Conservation (phyloP, 2,888 invertebrate species). For the Eupithecia subumbrata region DNA sequence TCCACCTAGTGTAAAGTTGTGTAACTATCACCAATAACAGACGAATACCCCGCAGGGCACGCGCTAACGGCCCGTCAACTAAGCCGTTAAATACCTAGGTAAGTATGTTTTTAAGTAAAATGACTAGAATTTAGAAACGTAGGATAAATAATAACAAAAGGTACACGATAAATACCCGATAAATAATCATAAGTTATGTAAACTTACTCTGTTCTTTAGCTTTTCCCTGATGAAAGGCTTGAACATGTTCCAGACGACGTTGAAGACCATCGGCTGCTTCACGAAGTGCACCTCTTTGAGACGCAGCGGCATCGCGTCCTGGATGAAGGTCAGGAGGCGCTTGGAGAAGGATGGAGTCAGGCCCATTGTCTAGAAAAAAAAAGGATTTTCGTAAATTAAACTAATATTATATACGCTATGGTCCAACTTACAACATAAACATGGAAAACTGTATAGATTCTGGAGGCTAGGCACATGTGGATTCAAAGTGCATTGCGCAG, state of each 20-base stretch:
- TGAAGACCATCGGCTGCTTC: slow-evolving; percentile 93
- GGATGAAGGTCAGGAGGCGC: slow-evolving; percentile 91
- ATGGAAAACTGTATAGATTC: not conserved
- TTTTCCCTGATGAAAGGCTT: slow-evolving; percentile 93
- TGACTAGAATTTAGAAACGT: too few relatives aligned
- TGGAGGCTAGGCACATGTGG: not conserved
- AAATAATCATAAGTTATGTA: not conserved
- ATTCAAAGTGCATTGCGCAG: not conserved
- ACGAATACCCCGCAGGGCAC: not conserved
- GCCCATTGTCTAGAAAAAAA: slow-evolving; percentile 80
- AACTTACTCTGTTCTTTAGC: slow-evolving; percentile 88
- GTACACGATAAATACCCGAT: too few relatives aligned
- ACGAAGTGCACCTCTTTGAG: slow-evolving; percentile 94
- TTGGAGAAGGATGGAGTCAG: slow-evolving; percentile 90
- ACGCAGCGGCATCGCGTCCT: slow-evolving; percentile 93
- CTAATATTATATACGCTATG: too few relatives aligned
- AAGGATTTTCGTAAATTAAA: not conserved
- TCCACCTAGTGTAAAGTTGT: too few relatives aligned
- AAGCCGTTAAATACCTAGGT: too few relatives aligned
- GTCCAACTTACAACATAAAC: not conserved
- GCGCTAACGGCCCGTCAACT: too few relatives aligned
- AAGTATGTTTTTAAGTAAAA: too few relatives aligned
- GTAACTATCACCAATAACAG: not conserved
- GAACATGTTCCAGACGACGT: slow-evolving; percentile 93
- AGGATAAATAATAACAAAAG: too few relatives aligned